Evolutionary conservation across 2,113 vertebrate genomes (phyloP).

Genomic region (Sphyrna mokarran): DNA sequence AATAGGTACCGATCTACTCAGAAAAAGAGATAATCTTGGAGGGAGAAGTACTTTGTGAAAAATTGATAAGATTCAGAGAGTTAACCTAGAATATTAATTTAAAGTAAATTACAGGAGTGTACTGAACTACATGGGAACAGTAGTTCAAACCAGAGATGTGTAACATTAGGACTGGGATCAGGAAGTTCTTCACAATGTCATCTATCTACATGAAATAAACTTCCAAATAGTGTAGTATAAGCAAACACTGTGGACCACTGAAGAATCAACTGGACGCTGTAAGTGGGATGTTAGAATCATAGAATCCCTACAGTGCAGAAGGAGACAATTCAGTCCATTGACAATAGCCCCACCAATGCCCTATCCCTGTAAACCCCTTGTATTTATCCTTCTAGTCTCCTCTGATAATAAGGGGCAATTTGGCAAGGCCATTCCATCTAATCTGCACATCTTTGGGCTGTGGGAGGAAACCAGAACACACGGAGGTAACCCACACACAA

Average conservation of each 20-base stretch:
- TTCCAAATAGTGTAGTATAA: background rate
- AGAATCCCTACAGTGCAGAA: too few relatives aligned
- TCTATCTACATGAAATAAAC: background rate
- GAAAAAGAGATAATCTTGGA: background rate
- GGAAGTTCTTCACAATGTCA: background rate
- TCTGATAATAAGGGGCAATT: too few relatives aligned
- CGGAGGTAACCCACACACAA: too few relatives aligned
- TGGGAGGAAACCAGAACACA: too few relatives aligned
- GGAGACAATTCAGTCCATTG: too few relatives aligned
- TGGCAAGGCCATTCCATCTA: too few relatives aligned
- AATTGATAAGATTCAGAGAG: background rate
- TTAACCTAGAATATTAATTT: background rate
- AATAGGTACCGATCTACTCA: background rate
- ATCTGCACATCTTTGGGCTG: too few relatives aligned
- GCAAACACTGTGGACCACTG: background rate
- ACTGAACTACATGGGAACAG: background rate
- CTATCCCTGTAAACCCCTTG: too few relatives aligned
- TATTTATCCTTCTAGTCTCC: too few relatives aligned
- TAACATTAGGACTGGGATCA: background rate
- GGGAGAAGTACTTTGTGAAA: background rate
- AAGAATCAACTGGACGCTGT: background rate
- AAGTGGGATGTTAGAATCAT: too few relatives aligned
- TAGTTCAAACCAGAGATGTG: background rate
- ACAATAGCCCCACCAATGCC: too few relatives aligned
- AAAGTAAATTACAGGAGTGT: background rate